Base-by-base conservation (phyloP, 2,113 vertebrate species). In the Glaucidium brasilianum region DNA sequence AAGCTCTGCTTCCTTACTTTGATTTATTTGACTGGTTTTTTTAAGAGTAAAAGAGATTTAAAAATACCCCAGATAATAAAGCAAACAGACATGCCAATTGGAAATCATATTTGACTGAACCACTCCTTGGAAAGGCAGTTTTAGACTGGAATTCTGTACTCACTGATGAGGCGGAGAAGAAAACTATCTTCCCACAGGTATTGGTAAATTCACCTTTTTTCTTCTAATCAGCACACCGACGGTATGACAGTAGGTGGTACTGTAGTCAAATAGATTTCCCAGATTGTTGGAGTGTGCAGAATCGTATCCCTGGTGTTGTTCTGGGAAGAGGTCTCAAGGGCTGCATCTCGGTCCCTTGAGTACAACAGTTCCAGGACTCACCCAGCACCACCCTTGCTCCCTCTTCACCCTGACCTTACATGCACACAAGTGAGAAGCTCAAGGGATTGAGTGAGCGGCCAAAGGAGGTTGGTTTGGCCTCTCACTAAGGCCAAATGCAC, bases 291-390 rank as follows among this genome's bases (percentile, higher is more conserved):
- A 16, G 25, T 4, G 34, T n/a, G 37, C 52, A 14, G 85, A 15
- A 73, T 78, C 5, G 6, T 16, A 18, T 53, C 79, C 29, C 26
- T 7, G 37, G 30, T 7, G 23, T 11, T 32, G 21, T 7, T 7
- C 55, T 2, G 3, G 5, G 43, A 43, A 47, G 59, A 72, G 45
- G 37, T 39, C 39, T 60, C 1, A 3, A 26, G 9, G 64, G 32
- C 30, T 49, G 32, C 5, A 2, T 29, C 67, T 59, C 59, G 27
- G 14, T 71, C 32, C 25, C 12, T 32, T 35, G 64, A 49, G 32
- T 10, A 3, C 30, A 26, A 26, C 1, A 2, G 16, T 34, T 34
- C 1, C 2, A 15, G 37, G 55, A 18, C n/a, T 39, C 20, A 8
- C 18, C 7, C 27, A n/a, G 19, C 45, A 16, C 34, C 52, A 15